Evolutionary conservation across 2,113 vertebrate genomes (phyloP), one percentile per base, ranked within the genome.

Genomic region (Eretmochelys imbricata): DNA sequence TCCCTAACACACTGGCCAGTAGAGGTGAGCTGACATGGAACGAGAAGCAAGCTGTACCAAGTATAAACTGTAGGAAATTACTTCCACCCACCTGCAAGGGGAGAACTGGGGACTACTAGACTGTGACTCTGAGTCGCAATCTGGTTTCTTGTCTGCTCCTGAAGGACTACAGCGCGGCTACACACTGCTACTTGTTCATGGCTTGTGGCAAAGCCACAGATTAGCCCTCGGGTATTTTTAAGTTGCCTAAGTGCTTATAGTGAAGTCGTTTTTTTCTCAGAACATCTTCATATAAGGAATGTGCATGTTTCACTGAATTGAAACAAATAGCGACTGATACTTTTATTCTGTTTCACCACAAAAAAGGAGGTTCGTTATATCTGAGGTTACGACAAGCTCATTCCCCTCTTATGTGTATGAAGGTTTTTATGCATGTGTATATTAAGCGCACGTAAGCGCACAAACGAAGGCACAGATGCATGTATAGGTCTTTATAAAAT

Each of bases 261-360:
- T 78, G 80, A 93, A 83, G 24, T 57, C 0, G 13, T 80, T 13
- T 82, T 17, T 90, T 91, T 59, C 89, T 62, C 35, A 79, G 65
- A 83, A 88, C 19, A 48, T 57, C 82, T 92, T 96, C 53, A 80
- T 57, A 48, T 84, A 88, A 87, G 53, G 86, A 46, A 83, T 75
- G 50, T 65, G 65, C 54, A 20, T 54, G 17, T 95, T 91, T 93
- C 50, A 48, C 29, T 91, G 38, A 8, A 76, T 49, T 94, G 38
- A 87, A 62, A 31, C 72, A 82, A 59, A 35, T 83, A 88, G 78
- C 24, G 92, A 7, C 55, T 82, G 38, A 6, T 92, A 5, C 90
- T 29, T 93, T 93, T 90, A 51, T 51, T 91, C 46, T 12, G n/a
- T 87, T 90, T 69, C 22, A 69, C 35, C 91, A 50, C 91, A 90